Evolutionary conservation across 2,888 invertebrate species (phyloP).

Genomic region (Neoascia interrupta): DNA sequence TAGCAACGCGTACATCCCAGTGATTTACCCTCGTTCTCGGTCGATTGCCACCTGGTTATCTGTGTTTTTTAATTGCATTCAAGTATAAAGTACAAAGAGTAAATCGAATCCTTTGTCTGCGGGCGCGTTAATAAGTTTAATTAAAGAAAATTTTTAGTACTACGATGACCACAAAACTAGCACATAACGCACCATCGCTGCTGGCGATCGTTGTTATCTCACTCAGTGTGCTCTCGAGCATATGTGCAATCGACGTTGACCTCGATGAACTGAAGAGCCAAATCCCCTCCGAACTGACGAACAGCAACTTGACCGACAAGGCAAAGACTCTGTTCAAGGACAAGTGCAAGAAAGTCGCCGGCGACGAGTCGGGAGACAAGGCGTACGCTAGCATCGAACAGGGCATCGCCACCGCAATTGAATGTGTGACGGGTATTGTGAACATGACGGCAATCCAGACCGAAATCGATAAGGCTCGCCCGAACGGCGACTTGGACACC

Average conservation of each 20-base stretch:
- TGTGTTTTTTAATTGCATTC: too few species aligned
- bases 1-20: too few species aligned
- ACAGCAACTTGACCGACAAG: slow-evolving; percentile 79
- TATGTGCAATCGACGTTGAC: slow-evolving; percentile 71
- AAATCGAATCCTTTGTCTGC: too few species aligned
- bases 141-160: too few species aligned
- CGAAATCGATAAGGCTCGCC: slow-evolving; percentile 86
- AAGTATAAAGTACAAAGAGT: too few species aligned
- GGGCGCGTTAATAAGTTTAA: too few species aligned
- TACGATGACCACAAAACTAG: too few species aligned
- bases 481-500: slow-evolving; percentile 85
- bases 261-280: slow-evolving; percentile 73
- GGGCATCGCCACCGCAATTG: slow-evolving; percentile 77
- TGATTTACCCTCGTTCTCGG: too few species aligned
- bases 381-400: slow-evolving; percentile 82
- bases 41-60: too few species aligned
- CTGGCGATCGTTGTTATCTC: too few species aligned
- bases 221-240: too few species aligned
- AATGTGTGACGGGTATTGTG: slow-evolving; percentile 83
- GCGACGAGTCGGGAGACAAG: slow-evolving; percentile 79
- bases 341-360: slow-evolving; percentile 85
- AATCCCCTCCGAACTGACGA: slow-evolving; percentile 74
- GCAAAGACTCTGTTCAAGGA: slow-evolving; percentile 82
- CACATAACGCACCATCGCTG: too few species aligned
- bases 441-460: slow-evolving; percentile 82